Percentiles rank a stretch among this genome's conserved stretches.
These are phyloP conservation scores for Megaceryle maxima DNA, from an alignment of 2,113 vertebrate species.

Conservation along the genomic window DNA sequence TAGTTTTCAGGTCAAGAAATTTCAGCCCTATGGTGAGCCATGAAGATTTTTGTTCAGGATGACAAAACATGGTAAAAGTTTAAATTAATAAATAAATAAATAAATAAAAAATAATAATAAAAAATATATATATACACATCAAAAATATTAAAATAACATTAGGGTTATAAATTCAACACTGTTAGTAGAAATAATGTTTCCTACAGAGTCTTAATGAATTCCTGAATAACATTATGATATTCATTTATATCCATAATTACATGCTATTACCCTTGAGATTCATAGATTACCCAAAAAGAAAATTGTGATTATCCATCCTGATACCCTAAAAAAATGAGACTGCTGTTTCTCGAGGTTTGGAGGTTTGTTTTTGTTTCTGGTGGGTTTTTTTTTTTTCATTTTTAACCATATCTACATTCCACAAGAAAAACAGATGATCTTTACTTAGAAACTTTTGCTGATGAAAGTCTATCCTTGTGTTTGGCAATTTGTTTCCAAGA, in stretches of 20 bases:
- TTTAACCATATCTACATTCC: background rate
- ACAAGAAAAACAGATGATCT: background rate
- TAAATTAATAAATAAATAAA: too few species aligned
- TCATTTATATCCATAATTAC: background rate
- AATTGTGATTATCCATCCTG: background rate
- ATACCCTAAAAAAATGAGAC: background rate
- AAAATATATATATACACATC: background rate
- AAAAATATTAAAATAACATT: background rate
- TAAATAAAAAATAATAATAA: too few species aligned
- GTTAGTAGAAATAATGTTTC: background rate
- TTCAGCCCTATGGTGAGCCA: background rate
- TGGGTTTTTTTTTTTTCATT: background rate
- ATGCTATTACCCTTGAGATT: background rate
- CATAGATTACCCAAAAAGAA: background rate
- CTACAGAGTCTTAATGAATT: background rate
- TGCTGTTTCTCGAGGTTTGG: background rate
- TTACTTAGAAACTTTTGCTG: background rate
- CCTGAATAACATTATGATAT: background rate
- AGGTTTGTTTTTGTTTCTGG: background rate
- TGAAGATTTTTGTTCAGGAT: background rate
- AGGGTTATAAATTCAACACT: background rate
- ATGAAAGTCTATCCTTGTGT: background rate
- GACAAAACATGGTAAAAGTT: background rate
- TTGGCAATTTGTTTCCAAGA: background rate
- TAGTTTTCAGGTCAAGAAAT: background rate